Base-by-base conservation (phyloP, 2,888 invertebrate species). In the Sicus ferrugineus region DNA sequence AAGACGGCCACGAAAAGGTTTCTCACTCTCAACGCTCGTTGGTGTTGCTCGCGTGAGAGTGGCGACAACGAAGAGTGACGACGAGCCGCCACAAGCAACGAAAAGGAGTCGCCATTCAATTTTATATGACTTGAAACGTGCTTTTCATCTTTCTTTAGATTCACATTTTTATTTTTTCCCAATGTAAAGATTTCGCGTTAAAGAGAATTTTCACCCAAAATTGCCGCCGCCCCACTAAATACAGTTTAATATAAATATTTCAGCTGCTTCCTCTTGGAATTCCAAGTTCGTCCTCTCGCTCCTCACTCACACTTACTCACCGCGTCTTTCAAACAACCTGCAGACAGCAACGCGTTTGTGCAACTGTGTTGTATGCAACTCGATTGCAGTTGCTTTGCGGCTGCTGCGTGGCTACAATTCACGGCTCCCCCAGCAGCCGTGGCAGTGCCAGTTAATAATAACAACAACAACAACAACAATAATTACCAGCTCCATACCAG, bases 401-500 rank as follows among this genome's bases (percentile, higher is more conserved):
- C 58, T 58, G 59, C 54, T 65, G 31, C 48, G 6, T 19, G 21
- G 46, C 46, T 7, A 34, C 67, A 26, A 19, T 23, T 5, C 34
- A 11, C 34, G 23, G 59, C 67, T 48, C 31, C 65, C 56, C 21
- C 26, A 34, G 65, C 67, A 42, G 31, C 30, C 42, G 46, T 58
- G n/a, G 21, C 28, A 38, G 21, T 3, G 23, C 11, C 19, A 38
- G n/a, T 38, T 30, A 50, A 19, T 31, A 65, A 65, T 11, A 65
- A 65, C 23, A 38, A 28, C 38, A 34, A 30, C 23, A 58, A 31
- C 58, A 67, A 67, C 30, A 46, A 46, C 9, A 59, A 59, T 67
- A 67, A 67, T 67, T 59, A 59, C 67, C 31, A 67, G 67, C 59
- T 67, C 34, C 59, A 67, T 67, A 59, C 48, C 30, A 59, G 67